Percentiles rank a stretch among this genome's conserved stretches.
phyloP scores from a whole-genome alignment of 2,113 vertebrate species.

The Rhipidura dahli region DNA sequence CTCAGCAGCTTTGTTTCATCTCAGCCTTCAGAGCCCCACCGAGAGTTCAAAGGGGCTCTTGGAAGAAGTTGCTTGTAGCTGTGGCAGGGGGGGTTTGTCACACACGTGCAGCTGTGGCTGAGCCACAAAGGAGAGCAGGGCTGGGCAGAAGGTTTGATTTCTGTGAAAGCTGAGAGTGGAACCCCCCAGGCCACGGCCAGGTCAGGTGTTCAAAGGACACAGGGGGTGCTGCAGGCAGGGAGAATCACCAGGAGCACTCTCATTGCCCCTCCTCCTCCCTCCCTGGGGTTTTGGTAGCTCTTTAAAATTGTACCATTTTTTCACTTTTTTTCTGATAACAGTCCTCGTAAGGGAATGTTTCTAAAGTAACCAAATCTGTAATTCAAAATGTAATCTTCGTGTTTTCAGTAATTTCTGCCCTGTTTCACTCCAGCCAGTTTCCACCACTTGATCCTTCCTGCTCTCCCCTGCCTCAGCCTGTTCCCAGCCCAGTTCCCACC shows the following conservation, averaged over 20 bases:
- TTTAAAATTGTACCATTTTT: background rate
- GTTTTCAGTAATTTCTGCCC: background rate
- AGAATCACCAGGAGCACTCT: accelerated
- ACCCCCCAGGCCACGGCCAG: background rate
- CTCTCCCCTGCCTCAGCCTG: background rate
- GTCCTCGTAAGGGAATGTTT: background rate
- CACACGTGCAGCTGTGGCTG: background rate
- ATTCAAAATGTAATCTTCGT: background rate
- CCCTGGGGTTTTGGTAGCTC: background rate
- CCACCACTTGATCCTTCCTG: background rate
- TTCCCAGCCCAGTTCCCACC: background rate
- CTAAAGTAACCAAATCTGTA: background rate
- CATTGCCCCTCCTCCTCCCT: background rate
- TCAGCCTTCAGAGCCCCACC: background rate
- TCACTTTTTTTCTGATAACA: background rate
- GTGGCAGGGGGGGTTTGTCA: background rate
- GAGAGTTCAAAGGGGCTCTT: background rate
- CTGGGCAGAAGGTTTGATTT: background rate
- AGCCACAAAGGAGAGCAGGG: background rate
- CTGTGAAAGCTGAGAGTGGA: background rate
- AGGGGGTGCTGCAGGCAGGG: background rate
- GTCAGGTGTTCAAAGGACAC: accelerated
- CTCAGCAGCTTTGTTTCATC: background rate
- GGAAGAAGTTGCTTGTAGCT: background rate
- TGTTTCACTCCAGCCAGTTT: background rate